A percentile compares a stretch with the other conserved stretches of the same genome.
Conservation (phyloP, 2,113 vertebrate genomes). For the Campylorhamphus procurvoides region DNA sequence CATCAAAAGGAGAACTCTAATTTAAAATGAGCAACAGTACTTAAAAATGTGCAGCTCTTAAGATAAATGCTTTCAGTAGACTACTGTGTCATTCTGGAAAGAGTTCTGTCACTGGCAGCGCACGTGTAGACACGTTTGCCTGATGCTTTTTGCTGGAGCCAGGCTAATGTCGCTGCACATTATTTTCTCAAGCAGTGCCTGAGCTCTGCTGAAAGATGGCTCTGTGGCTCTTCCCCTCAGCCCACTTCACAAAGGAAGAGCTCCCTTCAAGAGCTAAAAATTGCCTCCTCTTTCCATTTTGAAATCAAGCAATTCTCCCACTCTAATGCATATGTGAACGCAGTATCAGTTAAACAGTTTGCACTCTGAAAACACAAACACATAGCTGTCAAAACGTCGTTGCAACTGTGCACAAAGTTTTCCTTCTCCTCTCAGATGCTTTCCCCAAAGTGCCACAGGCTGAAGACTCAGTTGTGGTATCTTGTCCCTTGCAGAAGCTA, state of each 20-base stretch:
- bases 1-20: not conserved
- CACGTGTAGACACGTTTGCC: not conserved
- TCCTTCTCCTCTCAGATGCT: not conserved
- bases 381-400: not conserved
- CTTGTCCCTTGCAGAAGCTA: not conserved
- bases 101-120: not conserved
- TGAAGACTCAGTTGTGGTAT: not conserved
- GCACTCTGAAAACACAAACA: not conserved
- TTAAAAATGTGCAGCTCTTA: not conserved
- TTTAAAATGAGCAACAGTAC: not conserved
- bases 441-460: not conserved
- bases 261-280: not conserved
- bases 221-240: not conserved
- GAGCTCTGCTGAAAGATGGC: not conserved
- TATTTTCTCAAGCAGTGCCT: not conserved
- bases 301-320: not conserved
- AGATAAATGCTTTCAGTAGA: not conserved
- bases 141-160: not conserved
- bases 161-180: not conserved
- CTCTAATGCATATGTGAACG: not conserved
- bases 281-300: not conserved
- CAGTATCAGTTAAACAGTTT: not conserved
- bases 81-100: not conserved
- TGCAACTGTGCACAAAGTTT: not conserved
- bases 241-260: not conserved